These are phyloP conservation scores for Galbula dea DNA, from an alignment of 2,113 vertebrate genomes.

Conservation along the genomic window DNA sequence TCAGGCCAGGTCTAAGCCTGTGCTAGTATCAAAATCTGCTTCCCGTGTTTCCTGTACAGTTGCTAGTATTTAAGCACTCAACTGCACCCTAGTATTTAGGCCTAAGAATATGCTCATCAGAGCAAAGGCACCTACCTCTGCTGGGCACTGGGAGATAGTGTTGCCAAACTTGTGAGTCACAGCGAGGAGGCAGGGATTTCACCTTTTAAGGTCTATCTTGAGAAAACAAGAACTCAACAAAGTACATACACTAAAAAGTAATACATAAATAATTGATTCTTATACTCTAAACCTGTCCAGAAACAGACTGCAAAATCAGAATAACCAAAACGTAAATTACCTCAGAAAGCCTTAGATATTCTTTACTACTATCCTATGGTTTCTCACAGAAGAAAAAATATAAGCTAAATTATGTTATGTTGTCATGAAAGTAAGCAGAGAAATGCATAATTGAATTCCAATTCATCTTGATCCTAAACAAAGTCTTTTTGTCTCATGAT, in stretches of 20 bases:
- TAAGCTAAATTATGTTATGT: too few relatives aligned
- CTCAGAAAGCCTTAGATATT: too few relatives aligned
- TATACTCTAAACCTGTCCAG: rapidly evolving
- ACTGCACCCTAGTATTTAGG: not conserved
- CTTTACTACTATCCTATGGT: too few relatives aligned
- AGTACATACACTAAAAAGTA: not conserved
- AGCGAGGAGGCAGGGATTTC: not conserved
- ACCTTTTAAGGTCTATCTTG: not conserved
- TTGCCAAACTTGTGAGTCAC: not conserved
- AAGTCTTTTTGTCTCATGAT: too few relatives aligned
- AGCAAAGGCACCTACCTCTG: not conserved
- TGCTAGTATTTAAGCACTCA: not conserved
- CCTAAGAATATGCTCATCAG: not conserved
- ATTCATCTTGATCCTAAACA: too few relatives aligned
- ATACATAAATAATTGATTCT: not conserved
- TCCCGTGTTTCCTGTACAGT: not conserved
- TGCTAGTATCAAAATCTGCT: not conserved
- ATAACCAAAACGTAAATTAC: rapidly evolving
- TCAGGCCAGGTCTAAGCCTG: not conserved
- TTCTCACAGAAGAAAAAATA: too few relatives aligned
- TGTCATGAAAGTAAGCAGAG: too few relatives aligned
- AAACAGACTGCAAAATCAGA: not conserved
- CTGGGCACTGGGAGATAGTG: not conserved
- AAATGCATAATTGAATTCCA: too few relatives aligned
- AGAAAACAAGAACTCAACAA: not conserved